phyloP scores from a whole-genome alignment of 1,140 invertebrate genomes.

The Odontomachus brunneus region DNA sequence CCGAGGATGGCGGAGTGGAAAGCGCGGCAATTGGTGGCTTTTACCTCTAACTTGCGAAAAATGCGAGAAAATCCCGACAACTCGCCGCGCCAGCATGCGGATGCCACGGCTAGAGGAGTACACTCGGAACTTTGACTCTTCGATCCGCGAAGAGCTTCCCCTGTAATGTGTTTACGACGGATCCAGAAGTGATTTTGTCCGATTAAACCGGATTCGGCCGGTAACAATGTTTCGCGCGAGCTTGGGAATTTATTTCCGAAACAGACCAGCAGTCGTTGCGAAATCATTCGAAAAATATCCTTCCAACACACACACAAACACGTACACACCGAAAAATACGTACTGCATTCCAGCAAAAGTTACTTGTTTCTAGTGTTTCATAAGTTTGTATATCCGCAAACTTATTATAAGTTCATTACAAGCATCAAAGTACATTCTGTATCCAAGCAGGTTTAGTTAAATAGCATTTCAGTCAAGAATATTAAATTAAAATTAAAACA shows the following conservation, averaged over 20 bases:
- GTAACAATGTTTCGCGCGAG: constrained; percentile 13
- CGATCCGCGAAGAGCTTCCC: constrained; percentile 34
- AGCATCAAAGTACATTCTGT: no score
- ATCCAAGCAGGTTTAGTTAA: no score
- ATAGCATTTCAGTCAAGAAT: no score
- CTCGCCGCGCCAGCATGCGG: constrained; percentile 40
- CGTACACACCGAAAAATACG: no score
- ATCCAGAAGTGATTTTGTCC: constrained; percentile 28
- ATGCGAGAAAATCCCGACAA: constrained; percentile 50
- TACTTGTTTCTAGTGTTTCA: no score
- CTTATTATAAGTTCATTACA: no score
- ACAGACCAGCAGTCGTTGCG: not conserved
- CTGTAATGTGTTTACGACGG: constrained; percentile 46
- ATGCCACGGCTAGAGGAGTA: constrained; percentile 50
- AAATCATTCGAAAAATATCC: not conserved
- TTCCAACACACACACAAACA: no score
- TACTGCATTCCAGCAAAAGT: no score
- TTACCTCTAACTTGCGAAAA: constrained; percentile 58
- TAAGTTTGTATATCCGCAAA: no score
- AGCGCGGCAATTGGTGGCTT: constrained; percentile 58
- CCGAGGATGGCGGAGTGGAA: constrained; percentile 5
- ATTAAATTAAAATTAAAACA: no score
- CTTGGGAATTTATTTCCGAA: not conserved
- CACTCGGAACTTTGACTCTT: constrained; percentile 53
- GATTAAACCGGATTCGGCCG: constrained; percentile 35